Evolutionary conservation across 1,140 invertebrate species (phyloP).

Genomic region (Zaprionus gabonicus): DNA sequence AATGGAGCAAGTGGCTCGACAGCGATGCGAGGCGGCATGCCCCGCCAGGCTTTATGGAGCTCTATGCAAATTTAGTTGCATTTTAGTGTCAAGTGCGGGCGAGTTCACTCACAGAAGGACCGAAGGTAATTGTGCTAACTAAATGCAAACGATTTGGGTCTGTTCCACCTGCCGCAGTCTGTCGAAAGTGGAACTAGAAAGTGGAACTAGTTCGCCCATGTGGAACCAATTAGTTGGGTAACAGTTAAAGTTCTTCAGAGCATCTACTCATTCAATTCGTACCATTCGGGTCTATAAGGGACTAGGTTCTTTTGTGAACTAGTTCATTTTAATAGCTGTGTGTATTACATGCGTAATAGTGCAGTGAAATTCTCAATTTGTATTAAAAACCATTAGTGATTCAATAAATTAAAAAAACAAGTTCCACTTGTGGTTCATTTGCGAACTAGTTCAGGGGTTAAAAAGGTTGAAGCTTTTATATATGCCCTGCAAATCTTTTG

Average conservation of each 20-base stretch:
- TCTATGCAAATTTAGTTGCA: slow-evolving; percentile 41
- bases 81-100: slow-evolving; percentile 48
- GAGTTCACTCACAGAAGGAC: slow-evolving; percentile 6
- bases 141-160: slow-evolving; percentile 45
- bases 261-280: no score
- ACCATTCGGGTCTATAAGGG: no score
- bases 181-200: slow-evolving; percentile 5
- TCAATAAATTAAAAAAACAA: neutral
- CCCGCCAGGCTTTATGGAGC: neutral
- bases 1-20: slow-evolving; percentile 21
- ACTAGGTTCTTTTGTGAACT: neutral
- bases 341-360: neutral
- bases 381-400: no score
- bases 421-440: neutral
- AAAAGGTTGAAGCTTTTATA: neutral
- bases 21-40: neutral
- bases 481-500: no score
- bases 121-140: slow-evolving; percentile 34
- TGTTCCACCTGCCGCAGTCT: slow-evolving; percentile 1
- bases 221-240: neutral
- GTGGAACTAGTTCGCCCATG: slow-evolving; percentile 7
- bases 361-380: no score
- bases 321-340: neutral
- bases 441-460: neutral
- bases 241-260: neutral